A percentile compares a stretch with the other conserved stretches of the same genome.
Evolutionary conservation across 2,113 vertebrate genomes (phyloP).

Genomic region (Henicopernis longicauda): DNA sequence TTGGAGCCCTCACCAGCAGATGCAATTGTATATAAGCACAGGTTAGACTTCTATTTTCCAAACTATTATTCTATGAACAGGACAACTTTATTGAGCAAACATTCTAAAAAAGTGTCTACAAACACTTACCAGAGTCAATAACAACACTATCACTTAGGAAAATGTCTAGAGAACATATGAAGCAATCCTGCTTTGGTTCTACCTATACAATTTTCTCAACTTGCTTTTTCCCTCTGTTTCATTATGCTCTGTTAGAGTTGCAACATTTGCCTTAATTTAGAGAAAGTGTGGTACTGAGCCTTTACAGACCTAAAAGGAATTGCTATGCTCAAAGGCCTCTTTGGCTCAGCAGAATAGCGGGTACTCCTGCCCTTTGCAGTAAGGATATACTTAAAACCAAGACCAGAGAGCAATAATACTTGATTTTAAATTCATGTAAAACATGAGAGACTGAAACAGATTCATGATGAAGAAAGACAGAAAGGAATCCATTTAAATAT

Average conservation of each 20-base stretch:
- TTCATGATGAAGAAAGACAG: not conserved
- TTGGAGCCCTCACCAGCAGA: not conserved
- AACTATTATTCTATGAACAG: not conserved
- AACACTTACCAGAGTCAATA: not conserved
- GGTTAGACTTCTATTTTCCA: not conserved
- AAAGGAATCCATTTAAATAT: not conserved
- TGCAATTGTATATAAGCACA: not conserved
- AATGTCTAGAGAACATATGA: not conserved
- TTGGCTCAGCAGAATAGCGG: not conserved
- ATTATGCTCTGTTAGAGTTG: not conserved
- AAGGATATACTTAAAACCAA: not conserved
- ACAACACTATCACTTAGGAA: not conserved
- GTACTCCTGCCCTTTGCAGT: not conserved
- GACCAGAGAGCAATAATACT: not conserved
- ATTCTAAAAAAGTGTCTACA: not conserved
- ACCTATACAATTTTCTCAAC: not conserved
- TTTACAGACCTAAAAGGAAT: not conserved
- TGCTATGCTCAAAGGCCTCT: not conserved
- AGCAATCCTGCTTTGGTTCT: not conserved
- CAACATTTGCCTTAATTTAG: not conserved
- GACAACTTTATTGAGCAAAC: not conserved
- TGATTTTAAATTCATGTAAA: not conserved
- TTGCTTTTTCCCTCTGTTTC: not conserved
- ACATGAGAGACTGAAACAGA: not conserved
- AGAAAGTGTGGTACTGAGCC: not conserved